Percentiles rank a stretch among this genome's conserved stretches.
Conservation (phyloP, 2,113 vertebrate species). For the Morone chrysops region DNA sequence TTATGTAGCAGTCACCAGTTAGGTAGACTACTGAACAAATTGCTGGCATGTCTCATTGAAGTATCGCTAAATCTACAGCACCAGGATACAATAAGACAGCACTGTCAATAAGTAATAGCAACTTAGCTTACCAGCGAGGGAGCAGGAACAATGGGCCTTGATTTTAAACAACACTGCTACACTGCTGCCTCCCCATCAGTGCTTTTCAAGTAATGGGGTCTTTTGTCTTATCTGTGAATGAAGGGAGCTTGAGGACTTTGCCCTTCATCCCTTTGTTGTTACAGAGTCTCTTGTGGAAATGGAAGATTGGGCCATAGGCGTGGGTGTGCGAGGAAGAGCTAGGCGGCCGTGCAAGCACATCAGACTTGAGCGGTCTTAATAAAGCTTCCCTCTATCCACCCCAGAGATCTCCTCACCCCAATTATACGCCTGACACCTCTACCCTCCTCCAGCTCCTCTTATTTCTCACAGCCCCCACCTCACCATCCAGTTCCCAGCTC, state of each 20-base stretch:
- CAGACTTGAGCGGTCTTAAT: slow-evolving; percentile 78
- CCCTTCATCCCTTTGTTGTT: slow-evolving; percentile 77
- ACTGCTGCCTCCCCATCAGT: slow-evolving; percentile 53
- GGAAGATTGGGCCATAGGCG: slow-evolving; percentile 62
- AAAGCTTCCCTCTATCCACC: slow-evolving; percentile 79
- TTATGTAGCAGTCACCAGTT: background rate
- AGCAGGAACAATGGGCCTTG: slow-evolving; percentile 28
- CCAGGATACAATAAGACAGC: background rate
- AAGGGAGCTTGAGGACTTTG: slow-evolving; percentile 69
- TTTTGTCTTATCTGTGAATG: slow-evolving; percentile 72
- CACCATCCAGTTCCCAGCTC: slow-evolving; percentile 44
- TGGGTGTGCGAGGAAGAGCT: slow-evolving; percentile 61
- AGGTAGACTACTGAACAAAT: background rate
- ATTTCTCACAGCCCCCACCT: slow-evolving; percentile 37
- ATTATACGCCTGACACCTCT: slow-evolving; percentile 82
- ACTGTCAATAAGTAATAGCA: slow-evolving; percentile 8
- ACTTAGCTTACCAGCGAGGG: background rate
- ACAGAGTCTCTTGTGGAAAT: slow-evolving; percentile 67
- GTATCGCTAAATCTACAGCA: slow-evolving; percentile 3
- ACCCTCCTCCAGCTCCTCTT: slow-evolving; percentile 66
- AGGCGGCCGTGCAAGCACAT: slow-evolving; percentile 62
- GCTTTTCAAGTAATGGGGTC: slow-evolving; percentile 66
- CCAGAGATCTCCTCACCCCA: slow-evolving; percentile 83
- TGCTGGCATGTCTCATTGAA: background rate
- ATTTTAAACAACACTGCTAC: slow-evolving; percentile 29